phyloP scores from a whole-genome alignment of 92 coral and sea anemone species.

The Zoanthus gigantus region DNA sequence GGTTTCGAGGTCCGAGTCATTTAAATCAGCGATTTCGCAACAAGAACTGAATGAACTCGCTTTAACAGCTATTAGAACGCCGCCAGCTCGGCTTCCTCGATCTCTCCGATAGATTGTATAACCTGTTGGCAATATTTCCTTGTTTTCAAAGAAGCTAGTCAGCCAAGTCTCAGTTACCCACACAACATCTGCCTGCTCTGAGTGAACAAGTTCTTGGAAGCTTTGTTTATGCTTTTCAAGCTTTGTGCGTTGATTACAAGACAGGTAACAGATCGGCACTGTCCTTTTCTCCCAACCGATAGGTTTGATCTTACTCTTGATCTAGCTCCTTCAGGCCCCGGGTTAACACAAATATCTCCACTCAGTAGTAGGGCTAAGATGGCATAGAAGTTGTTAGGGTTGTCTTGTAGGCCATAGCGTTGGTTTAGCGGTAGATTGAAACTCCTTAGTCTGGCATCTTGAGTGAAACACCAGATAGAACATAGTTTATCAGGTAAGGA shows the following conservation, averaged over 20 bases:
- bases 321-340: neutral
- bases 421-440: conserved; percentile 27
- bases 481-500: conserved; percentile 40
- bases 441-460: conserved; percentile 21
- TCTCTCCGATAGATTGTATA: conserved; percentile 19
- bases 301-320: conserved; percentile 7
- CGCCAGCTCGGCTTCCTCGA: neutral
- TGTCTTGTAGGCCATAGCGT: conserved; percentile 39
- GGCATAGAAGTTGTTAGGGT: conserved; percentile 15
- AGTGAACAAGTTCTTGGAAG: conserved; percentile 62
- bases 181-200: conserved; percentile 63
- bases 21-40: no score
- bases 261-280: neutral
- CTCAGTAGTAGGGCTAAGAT: no score
- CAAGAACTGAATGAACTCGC: no score
- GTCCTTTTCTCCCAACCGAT: neutral
- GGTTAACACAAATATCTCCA: no score
- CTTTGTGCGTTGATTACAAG: no score
- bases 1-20: no score
- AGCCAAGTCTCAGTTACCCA: conserved; percentile 74
- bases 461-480: conserved; percentile 52
- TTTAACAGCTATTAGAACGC: no score
- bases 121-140: conserved; percentile 54
- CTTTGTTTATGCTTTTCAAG: neutral
- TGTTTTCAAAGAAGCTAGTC: conserved; percentile 40